phyloP scores from a whole-genome alignment of 2,888 invertebrate species.

The Caenorhabditis uteleia region DNA sequence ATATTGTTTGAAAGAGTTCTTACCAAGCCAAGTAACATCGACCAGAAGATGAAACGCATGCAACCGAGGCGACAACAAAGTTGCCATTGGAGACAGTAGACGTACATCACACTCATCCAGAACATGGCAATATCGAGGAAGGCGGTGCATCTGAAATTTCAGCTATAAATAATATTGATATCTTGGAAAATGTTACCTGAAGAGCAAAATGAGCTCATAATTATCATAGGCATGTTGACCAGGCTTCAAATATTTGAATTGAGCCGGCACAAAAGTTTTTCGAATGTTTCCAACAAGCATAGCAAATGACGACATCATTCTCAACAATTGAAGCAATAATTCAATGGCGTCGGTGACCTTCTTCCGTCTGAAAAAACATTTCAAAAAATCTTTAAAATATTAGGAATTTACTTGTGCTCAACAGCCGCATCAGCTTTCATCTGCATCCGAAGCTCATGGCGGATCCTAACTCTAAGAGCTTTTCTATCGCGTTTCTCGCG shows the following conservation, averaged over 20 bases:
- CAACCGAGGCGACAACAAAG: constrained; percentile 60
- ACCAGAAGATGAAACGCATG: constrained; percentile 43
- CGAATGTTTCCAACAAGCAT: constrained; percentile 65
- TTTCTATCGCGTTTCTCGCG: constrained; percentile 49
- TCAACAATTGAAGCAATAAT: constrained; percentile 59
- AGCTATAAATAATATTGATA: not conserved
- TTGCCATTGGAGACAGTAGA: constrained; percentile 63
- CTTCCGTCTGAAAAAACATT: constrained; percentile 44
- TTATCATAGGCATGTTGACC: constrained; percentile 59
- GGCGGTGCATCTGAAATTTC: constrained; percentile 52
- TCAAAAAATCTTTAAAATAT: not conserved
- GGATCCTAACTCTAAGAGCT: constrained; percentile 44
- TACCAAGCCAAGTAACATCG: constrained; percentile 33
- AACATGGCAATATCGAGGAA: constrained; percentile 65
- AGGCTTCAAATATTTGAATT: constrained; percentile 55
- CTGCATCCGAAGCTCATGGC: constrained; percentile 51
- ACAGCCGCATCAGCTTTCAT: constrained; percentile 56
- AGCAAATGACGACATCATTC: constrained; percentile 66
- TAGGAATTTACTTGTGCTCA: constrained; percentile 52
- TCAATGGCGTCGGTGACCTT: constrained; percentile 66
- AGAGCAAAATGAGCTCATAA: constrained; percentile 60
- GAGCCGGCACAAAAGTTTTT: constrained; percentile 64
- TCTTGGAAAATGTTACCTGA: constrained; percentile 42
- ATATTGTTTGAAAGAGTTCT: no score
- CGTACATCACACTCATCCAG: constrained; percentile 60